These are phyloP conservation scores for Myxocyprinus asiaticus DNA, from an alignment of 2,113 vertebrate genomes.

Conservation along the genomic window DNA sequence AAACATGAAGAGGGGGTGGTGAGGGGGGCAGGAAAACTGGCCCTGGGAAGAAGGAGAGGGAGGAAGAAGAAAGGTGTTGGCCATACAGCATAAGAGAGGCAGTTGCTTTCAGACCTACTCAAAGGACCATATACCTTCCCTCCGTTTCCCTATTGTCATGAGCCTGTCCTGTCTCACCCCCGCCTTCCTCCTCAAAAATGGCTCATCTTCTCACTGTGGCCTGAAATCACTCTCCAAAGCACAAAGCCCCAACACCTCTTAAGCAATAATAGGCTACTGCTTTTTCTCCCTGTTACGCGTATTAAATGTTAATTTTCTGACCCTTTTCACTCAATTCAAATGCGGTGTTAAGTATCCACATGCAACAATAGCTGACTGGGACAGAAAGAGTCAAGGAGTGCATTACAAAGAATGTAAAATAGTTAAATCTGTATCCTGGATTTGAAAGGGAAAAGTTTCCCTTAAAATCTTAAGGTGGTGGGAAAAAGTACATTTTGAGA, in stretches of 20 bases:
- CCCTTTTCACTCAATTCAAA: conserved; percentile 42
- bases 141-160: conserved; percentile 50
- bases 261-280: conserved; percentile 45
- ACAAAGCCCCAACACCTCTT: conserved; percentile 61
- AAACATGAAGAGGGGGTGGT: conserved; percentile 62
- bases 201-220: conserved; percentile 56
- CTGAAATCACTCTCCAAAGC: conserved; percentile 64
- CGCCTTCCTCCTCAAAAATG: conserved; percentile 49
- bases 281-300: conserved; percentile 38
- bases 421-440: conserved; percentile 8
- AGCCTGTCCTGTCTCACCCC: conserved; percentile 35
- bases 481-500: background rate
- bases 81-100: conserved; percentile 52
- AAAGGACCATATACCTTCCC: conserved; percentile 55
- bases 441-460: background rate
- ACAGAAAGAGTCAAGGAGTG: conserved; percentile 28
- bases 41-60: conserved; percentile 36
- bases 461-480: background rate
- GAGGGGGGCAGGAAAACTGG: conserved; percentile 40
- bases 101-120: conserved; percentile 39
- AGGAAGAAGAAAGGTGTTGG: conserved; percentile 56
- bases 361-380: conserved; percentile 28
- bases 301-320: conserved; percentile 55
- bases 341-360: conserved; percentile 45
- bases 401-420: conserved; percentile 10